Conservation (phyloP, 2,797 vertebrate species). For the Petrocephalus schoutedeni region DNA sequence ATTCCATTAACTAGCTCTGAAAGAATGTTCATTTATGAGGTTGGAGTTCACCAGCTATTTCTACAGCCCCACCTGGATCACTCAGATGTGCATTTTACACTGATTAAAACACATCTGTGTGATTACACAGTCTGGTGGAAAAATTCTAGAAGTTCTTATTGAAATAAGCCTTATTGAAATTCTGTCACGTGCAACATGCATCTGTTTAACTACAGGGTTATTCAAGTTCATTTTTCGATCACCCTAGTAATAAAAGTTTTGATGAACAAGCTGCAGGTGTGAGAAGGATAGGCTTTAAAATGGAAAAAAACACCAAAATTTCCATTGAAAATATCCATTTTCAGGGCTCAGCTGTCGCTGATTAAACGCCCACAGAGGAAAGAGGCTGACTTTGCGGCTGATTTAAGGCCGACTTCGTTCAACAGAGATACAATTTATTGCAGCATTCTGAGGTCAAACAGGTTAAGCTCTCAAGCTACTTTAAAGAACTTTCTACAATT, state of each 20-base stretch:
- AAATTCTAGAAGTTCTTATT: conserved; percentile 8
- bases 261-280: not conserved
- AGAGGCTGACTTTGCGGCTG: conserved; percentile 23
- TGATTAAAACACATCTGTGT: conserved; percentile 17
- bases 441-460: conserved; percentile 28
- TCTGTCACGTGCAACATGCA: not conserved
- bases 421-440: conserved; percentile 21
- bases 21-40: not conserved
- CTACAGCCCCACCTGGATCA: not conserved
- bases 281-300: not conserved
- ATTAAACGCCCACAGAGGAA: conserved; percentile 18
- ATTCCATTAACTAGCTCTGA: not conserved
- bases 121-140: conserved; percentile 18
- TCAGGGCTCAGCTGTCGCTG: conserved; percentile 34
- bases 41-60: not conserved
- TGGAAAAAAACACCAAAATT: not conserved
- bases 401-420: conserved; percentile 23
- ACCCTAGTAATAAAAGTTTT: not conserved
- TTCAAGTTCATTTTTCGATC: not conserved
- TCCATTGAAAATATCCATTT: not conserved
- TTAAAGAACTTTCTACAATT: not conserved
- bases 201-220: conserved; percentile 5
- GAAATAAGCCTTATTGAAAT: not conserved
- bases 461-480: conserved; percentile 29
- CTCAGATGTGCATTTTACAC: conserved; percentile 14